Evolutionary conservation across 2,888 invertebrate genomes (phyloP), one percentile per base, ranked within the genome.

Genomic region (Nomada goodeniana): DNA sequence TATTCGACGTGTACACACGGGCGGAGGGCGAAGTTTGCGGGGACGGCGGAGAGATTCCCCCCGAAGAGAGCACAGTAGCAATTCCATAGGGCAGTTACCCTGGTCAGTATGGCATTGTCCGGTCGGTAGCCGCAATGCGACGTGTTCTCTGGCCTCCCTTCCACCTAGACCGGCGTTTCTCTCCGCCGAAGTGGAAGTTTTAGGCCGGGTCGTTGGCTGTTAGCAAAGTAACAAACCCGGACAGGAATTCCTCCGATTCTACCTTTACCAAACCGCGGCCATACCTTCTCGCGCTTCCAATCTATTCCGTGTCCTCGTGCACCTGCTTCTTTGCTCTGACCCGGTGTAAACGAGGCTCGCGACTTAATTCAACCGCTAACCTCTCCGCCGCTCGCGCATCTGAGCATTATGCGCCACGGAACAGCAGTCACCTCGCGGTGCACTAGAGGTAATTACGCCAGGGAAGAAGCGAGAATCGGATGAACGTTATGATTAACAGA

Each of bases 211-310:
- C 90, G 92, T 91, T 90, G 90, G 87, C 91, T 92, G 92, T 92
- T 92, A 91, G 91, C 86, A 84, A 91, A 91, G 91, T 92, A 93
- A 91, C 92, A 92, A 91, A 92, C 90, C 79, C 82, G 71, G 76
- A 80, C 63, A 84, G 83, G 88, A 90, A 89, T 90, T 83, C 86
- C 80, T 68, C 63, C 50, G 77, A 65, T 65, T 82, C 57, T 70
- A 69, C 76, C 84, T 88, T 88, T 72, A 53, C 73, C 76, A 59
- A 78, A 87, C 76, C 88, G 70, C 75, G 80, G 80, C 55, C 84
- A 77, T 86, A 61, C 70, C 75, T 86, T 73, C 78, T 77, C 70
- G 68, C 80, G 63, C 68, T 61, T 73, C 75, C 26, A 42, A 44
- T 52, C 42, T 53, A 53, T 63, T 26, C 72, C 42, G 23, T 18